Base-by-base conservation (phyloP, 2,797 vertebrate species). In the Alcedo quadribrachys region DNA sequence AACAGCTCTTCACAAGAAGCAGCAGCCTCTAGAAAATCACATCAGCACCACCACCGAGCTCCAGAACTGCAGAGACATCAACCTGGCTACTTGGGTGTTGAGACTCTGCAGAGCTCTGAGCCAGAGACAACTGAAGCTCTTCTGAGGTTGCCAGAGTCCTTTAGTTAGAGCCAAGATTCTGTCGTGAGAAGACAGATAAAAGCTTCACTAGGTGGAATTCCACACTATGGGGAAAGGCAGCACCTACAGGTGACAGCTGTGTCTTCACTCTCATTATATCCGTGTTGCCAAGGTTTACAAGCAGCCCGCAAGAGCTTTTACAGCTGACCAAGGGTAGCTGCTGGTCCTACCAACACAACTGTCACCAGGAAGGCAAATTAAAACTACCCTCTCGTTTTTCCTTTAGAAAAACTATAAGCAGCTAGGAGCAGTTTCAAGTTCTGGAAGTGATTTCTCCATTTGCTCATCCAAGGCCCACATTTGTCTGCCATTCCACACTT, bases 211-310 rank as follows among this genome's bases (percentile, higher is more conserved):
- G 1, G 0, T 6, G 20, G 51, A 53, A 37, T 30, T 63, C 58
- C 32, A 24, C 1, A 9, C 46, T n/a, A 5, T 27, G 30, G 16
- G 9, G 22, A 28, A 35, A 66, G 35, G 11, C 35, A 37, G 46
- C n/a, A 11, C 0, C 8, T 14, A 40, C 28, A 48, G 17, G 54
- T n/a, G 32, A 42, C 66, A 61, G 27, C 17, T n/a, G 63, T 32
- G 58, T 11, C 60, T 46, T 42, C 18, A 21, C 66, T 1, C 0
- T 13, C 32, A 28, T 11, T 12, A 0, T 12, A 30, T 22, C 61
- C 32, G 25, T 30, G 16, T 3, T 16, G 30, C n/a, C 80, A 78
- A 74, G 80, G 63, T 45, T 85, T 70, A 42, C 54, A 37, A 48
- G 6, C 40, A 58, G 18, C 58, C 73, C 48, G 24, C 0, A 0